Evolutionary conservation across 1,140 invertebrate species (phyloP), one percentile per base, ranked within the genome.

Genomic region (Drosophila grimshawi): DNA sequence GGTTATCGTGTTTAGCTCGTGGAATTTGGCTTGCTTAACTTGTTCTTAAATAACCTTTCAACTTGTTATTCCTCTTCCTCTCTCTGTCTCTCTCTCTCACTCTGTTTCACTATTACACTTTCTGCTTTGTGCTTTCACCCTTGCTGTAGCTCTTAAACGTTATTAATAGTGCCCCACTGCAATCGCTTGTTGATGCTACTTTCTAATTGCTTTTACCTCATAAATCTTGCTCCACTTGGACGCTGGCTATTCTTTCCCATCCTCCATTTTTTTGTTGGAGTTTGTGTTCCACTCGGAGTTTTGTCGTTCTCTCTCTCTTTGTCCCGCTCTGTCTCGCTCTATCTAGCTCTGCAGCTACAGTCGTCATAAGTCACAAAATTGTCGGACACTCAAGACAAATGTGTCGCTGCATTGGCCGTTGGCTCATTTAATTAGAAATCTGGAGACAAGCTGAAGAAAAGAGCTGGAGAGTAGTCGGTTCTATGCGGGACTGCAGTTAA

Each of bases 191-290:
- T 86, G 75, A 80, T 88, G 77, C 80, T 76, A 83, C 80, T 86
- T 88, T 88, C 83, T 86, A 86, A 86, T 86, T 86, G 83, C 83
- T 83, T 86, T 83, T 86, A 86, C 83, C 83, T 86, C 83, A 86
- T 86, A 86, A 86, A 86, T 86, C 83, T 86, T 66, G 45, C 30
- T 55, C 32, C 52, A 45, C 63, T 61, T 65, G 56, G 46, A 60
- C 27, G 45, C 64, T 53, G 53, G 37, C 39, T 57, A 49, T 63
- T 32, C 19, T 49, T 60, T 52, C 45, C 29, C 19, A 27, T n/a
- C 29, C 55, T 43, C 37, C 19, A 4, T 5, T 56, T 35, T 33
- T 4, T 6, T 30, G 4, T 32, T 19, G 27, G 19, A 30, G 37
- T 7, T 27, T 6, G 39, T 10, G 39, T 33, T 33, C 19, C 19